Conservation (phyloP, 2,797 vertebrate genomes). For the Hafferia zeledoni region DNA sequence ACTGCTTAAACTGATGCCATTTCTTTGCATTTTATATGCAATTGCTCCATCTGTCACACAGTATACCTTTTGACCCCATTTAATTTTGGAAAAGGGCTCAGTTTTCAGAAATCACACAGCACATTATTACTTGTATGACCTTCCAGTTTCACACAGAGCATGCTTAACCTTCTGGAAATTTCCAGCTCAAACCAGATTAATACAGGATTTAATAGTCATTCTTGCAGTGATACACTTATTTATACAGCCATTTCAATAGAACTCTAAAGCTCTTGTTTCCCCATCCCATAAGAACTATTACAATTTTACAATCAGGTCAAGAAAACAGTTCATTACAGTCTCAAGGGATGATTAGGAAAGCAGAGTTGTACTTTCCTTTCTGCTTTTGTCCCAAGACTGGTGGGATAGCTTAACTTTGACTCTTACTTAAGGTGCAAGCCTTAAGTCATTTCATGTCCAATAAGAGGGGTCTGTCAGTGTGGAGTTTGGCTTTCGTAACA, state of each 20-base stretch:
- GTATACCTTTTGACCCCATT: constrained; percentile 3
- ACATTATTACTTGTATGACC: constrained; percentile 2
- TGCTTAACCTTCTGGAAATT: constrained; percentile 29
- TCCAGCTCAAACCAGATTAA: not conserved
- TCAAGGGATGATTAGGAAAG: not conserved
- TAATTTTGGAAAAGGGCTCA: not conserved
- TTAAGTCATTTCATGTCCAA: not conserved
- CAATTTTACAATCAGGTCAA: not conserved
- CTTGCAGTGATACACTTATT: not conserved
- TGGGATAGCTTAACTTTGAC: not conserved
- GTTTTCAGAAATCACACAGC: constrained; percentile 16
- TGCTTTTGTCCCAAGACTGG: not conserved
- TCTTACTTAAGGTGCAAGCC: not conserved
- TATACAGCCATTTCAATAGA: not conserved
- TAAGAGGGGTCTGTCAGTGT: not conserved
- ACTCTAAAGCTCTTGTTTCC: not conserved
- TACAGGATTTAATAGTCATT: not conserved
- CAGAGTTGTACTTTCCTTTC: not conserved
- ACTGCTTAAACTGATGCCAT: not conserved
- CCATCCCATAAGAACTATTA: not conserved
- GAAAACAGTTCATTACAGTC: not conserved
- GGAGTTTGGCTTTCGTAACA: not conserved
- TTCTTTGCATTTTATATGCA: constrained; percentile 8
- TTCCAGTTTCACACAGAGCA: not conserved
- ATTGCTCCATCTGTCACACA: constrained; percentile 27